phyloP scores from a whole-genome alignment of 2,797 vertebrate genomes.

The Diplodus puntazzo region DNA sequence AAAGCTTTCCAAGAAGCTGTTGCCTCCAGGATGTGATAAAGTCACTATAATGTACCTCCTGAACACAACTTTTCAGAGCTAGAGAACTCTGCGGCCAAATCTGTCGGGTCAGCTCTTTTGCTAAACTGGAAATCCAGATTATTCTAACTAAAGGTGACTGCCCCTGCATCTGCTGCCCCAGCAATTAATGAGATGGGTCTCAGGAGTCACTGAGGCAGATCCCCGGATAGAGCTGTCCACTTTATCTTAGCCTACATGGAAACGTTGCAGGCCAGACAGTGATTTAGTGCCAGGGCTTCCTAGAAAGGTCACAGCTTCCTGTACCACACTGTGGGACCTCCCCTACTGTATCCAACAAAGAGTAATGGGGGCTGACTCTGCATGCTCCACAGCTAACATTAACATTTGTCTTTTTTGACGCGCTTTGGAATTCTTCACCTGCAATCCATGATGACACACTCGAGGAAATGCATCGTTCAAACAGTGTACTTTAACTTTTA shows the following conservation, averaged over 20 bases:
- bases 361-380: conserved; percentile 76
- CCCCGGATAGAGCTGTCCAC: conserved; percentile 84
- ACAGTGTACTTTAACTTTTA: neutral
- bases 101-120: conserved; percentile 69
- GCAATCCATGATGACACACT: conserved; percentile 10
- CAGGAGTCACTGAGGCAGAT: conserved; percentile 81
- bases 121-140: conserved; percentile 76
- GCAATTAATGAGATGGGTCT: conserved; percentile 84
- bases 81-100: conserved; percentile 43
- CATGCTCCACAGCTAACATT: conserved; percentile 69
- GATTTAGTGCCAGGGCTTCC: conserved; percentile 80
- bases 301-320: conserved; percentile 84
- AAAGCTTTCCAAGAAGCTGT: neutral
- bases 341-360: conserved; percentile 70
- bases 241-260: conserved; percentile 81
- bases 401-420: conserved; percentile 76
- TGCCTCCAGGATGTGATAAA: conserved; percentile 20
- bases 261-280: conserved; percentile 79
- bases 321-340: conserved; percentile 75
- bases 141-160: conserved; percentile 84
- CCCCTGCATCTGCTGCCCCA: conserved; percentile 79
- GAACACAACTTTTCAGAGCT: conserved; percentile 43
- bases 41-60: conserved; percentile 11
- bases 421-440: conserved; percentile 40
- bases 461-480: neutral